A percentile compares a stretch with the other conserved stretches of the same genome.
phyloP scores from a whole-genome alignment of 1,140 invertebrate genomes.

The Eueides isabella region DNA sequence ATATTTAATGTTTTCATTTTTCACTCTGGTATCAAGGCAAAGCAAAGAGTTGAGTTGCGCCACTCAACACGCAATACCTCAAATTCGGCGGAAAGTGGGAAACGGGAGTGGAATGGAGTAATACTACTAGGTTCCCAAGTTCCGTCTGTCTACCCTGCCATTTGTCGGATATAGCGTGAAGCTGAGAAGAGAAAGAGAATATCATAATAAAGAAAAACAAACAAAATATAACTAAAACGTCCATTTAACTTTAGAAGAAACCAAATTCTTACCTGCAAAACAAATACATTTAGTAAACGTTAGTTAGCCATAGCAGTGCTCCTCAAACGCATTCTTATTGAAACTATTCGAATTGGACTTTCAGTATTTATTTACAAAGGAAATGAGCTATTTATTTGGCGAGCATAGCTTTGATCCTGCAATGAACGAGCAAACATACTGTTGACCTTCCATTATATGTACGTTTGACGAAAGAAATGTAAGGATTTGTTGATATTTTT shows the following conservation, averaged over 20 bases:
- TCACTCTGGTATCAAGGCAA: no score
- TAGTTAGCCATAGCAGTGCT: conserved; percentile 56
- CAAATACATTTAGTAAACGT: conserved; percentile 65
- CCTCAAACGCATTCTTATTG: conserved; percentile 58
- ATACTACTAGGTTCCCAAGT: no score
- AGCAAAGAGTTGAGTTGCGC: no score
- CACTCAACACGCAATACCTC: no score
- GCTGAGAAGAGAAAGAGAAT: no score
- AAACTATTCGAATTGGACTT: conserved; percentile 65
- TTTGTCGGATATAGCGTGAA: no score
- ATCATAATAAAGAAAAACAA: not conserved
- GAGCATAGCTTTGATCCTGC: conserved; percentile 72
- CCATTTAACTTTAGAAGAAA: not conserved
- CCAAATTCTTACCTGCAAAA: conserved; percentile 39
- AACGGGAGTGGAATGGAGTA: no score
- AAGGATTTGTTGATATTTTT: conserved; percentile 42
- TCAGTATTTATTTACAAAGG: conserved; percentile 74
- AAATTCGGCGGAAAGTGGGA: no score
- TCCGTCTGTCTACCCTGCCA: no score
- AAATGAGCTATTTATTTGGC: conserved; percentile 79
- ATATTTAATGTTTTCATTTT: no score
- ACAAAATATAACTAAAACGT: not conserved
- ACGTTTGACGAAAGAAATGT: conserved; percentile 38
- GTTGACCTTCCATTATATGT: conserved; percentile 65
- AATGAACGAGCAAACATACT: conserved; percentile 67